Evolutionary conservation across 37 sponge, comb jelly and placozoan species (phyloP).

Genomic region (Spongilla lacustris): DNA sequence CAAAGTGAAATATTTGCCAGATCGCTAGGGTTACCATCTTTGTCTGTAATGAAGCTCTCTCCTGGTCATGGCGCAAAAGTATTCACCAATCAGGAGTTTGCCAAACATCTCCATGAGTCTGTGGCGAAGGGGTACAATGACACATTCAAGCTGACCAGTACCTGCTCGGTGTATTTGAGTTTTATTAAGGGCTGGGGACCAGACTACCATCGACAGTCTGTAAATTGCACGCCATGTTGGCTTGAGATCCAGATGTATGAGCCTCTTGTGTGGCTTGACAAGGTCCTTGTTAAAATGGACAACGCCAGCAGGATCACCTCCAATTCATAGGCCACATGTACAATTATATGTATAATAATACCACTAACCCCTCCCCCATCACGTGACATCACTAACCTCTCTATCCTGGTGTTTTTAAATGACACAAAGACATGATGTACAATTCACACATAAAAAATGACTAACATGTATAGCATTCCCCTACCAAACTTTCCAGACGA

Average conservation of each 20-base stretch:
- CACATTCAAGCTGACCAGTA: conserved; percentile 34
- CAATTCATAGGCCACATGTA: too few species aligned
- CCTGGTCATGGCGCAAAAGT: conserved; percentile 2
- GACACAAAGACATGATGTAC: too few species aligned
- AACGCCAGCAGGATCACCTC: not conserved
- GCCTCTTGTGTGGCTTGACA: conserved; percentile 35
- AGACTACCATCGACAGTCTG: conserved; percentile 52
- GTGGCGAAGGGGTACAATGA: conserved; percentile 15
- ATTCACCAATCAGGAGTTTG: conserved; percentile 8
- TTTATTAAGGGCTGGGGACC: conserved; percentile 62
- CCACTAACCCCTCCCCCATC: too few species aligned
- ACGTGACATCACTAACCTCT: too few species aligned
- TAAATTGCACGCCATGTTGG: conserved; percentile 57
- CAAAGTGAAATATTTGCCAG: not conserved
- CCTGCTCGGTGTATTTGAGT: conserved; percentile 44
- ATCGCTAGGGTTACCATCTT: not conserved
- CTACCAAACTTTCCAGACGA: too few species aligned
- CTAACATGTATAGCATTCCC: too few species aligned
- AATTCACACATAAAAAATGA: too few species aligned
- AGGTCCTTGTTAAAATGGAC: conserved; percentile 34
- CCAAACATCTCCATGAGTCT: not conserved
- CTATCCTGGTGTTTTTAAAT: too few species aligned
- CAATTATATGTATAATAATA: too few species aligned
- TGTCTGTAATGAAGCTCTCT: conserved; percentile 9
- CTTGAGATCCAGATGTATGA: conserved; percentile 47